Percentiles rank a stretch among this genome's conserved stretches.
Evolutionary conservation across 2,888 invertebrate genomes (phyloP).

Genomic region (Colletes collaris): DNA sequence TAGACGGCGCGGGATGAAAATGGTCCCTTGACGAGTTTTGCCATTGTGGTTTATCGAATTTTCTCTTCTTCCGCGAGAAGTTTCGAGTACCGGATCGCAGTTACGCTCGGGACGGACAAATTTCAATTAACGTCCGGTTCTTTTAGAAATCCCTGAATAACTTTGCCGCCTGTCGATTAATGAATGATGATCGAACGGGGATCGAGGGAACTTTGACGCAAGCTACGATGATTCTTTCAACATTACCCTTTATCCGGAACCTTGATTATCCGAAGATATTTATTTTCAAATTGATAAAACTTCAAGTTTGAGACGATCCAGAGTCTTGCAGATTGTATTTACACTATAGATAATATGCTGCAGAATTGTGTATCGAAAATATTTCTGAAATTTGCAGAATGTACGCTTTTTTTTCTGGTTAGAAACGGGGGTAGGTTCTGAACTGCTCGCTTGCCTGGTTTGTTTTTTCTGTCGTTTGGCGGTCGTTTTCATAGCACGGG

Average conservation of each 20-base stretch:
- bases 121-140: constrained; percentile 50
- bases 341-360: too few relatives aligned
- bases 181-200: background rate
- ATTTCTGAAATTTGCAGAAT: too few relatives aligned
- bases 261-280: too few relatives aligned
- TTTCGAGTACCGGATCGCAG: constrained; percentile 39
- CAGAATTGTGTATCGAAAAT: too few relatives aligned
- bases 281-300: too few relatives aligned
- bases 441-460: background rate
- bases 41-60: constrained; percentile 64
- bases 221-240: background rate
- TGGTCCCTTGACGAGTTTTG: constrained; percentile 57
- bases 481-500: constrained; percentile 2
- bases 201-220: background rate
- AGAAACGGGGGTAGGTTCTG: background rate
- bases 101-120: constrained; percentile 35
- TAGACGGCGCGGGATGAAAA: constrained; percentile 58
- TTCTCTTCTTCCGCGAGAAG: constrained; percentile 41
- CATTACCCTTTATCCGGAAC: background rate
- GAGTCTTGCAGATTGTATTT: too few relatives aligned
- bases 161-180: constrained; percentile 26
- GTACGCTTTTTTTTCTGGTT: too few relatives aligned
- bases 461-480: background rate
- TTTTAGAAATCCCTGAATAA: constrained; percentile 33
- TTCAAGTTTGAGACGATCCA: too few relatives aligned